Base-by-base conservation (phyloP, 2,797 vertebrate genomes). In the Bradypodion ventrale region DNA sequence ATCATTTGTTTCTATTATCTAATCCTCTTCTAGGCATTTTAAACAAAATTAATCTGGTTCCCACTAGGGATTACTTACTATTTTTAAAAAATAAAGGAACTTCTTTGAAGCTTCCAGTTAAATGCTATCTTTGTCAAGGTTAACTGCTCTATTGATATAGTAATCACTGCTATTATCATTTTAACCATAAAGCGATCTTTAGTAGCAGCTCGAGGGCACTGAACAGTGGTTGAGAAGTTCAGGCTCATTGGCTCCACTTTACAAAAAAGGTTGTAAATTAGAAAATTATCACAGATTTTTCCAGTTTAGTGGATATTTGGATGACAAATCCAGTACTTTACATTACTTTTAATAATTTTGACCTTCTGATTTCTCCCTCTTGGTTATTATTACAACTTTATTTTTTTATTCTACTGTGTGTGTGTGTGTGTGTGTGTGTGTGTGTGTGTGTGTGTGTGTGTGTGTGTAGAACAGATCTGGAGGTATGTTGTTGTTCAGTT, bases 211-310 rank as follows among this genome's bases (percentile, higher is more conserved):
- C 84, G 88, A 87, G 15, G 23, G 52, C 32, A 8, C 44, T 81
- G 82, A 74, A 87, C 88, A 21, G 63, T 32, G 40, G 35, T 78
- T 69, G 66, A 80, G 35, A 56, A 63, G 60, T 75, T 84, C 46
- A n/a, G 63, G 42, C 59, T 32, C 29, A 59, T 44, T 83, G 70
- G 8, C 25, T 63, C 60, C 62, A 23, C 27, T 44, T 46, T 68
- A 32, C 21, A 59, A 16, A 68, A 77, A 78, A 15, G 69, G 66
- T 60, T 86, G 32, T 44, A 32, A 81, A 44, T 32, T 37, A n/a
- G n/a, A n/a, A 42, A 73, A 23, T 60, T 46, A 40, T 63, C 81
- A 82, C 60, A 87, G 35, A 84, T 40, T 35, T 83, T 42, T 42
- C 23, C 75, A 8, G 16, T 75, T 85, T 78, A n/a, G 75, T 72